Evolutionary conservation across 2,113 vertebrate species (phyloP), one percentile per base, ranked within the genome.

Genomic region (Paraplagusia blochii): DNA sequence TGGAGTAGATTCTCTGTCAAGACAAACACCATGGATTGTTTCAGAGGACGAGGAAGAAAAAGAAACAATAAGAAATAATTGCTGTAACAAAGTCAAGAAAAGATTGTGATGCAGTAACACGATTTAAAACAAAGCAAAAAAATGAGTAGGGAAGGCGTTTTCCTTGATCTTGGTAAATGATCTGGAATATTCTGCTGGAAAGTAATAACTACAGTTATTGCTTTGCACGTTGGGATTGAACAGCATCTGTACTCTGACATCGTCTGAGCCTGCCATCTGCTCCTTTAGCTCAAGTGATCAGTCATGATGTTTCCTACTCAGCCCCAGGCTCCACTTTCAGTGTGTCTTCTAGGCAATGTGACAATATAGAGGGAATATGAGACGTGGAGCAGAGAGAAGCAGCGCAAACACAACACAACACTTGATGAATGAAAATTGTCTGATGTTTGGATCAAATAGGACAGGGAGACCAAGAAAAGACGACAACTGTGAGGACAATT

Each of bases 201-300:
- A 29, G 15, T 12, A 54, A 38, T 11, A 50, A 60, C 13, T 35
- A 34, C 48, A 59, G 61, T 62, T 43, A 29, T 14, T n/a, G 36
- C 44, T 18, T n/a, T 47, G 55, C 48, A 54, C 15, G 40, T 7
- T 34, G 56, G 57, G 50, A 63, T 47, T 13, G 7, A 57, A 46
- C 14, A 5, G 50, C 62, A 69, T 60, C 58, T 72, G 55, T 60
- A 62, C 53, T 53, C 55, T 55, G 45, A 69, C 52, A 70, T 66
- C 46, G 35, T 18, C 53, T 40, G 43, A 18, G 58, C 7, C 33
- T 2, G 34, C 67, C 58, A 75, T 64, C 67, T 80, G 71, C 68
- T 66, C 49, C 49, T 58, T 66, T 55, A 67, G 69, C 48, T 74
- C 61, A 52, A 51, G 40, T 43, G 62, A 75, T 69, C 44, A 38